Evolutionary conservation across 2,113 vertebrate species (phyloP).

Genomic region (Amphiprion ocellaris): DNA sequence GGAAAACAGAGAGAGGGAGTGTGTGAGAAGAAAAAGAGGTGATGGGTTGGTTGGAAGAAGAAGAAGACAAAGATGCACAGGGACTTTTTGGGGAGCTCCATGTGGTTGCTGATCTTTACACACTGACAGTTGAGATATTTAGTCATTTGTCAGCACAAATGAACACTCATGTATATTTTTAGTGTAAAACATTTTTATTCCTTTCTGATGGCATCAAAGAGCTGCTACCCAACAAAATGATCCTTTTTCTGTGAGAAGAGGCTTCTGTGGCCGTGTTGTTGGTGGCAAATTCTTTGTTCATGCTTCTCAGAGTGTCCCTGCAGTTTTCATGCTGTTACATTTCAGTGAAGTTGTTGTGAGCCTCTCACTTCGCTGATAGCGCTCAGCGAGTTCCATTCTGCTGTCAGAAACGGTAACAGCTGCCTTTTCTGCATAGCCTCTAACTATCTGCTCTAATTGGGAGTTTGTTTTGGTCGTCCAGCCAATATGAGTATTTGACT

Average conservation of each 20-base stretch:
- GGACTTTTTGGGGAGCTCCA: slow-evolving; percentile 6
- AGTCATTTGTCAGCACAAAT: slow-evolving; percentile 10
- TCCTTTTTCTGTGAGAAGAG: slow-evolving; percentile 4
- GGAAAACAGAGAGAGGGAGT: slow-evolving; percentile 43
- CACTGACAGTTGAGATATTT: slow-evolving; percentile 7
- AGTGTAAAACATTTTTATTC: background rate
- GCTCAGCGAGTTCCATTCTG: slow-evolving; percentile 12
- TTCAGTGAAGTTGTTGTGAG: slow-evolving; percentile 16
- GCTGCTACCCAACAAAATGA: slow-evolving; percentile 9
- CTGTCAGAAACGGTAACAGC: slow-evolving; percentile 56
- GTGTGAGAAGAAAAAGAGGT: slow-evolving; percentile 10
- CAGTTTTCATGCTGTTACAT: slow-evolving; percentile 11
- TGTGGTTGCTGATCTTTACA: slow-evolving; percentile 7
- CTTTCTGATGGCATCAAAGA: slow-evolving; percentile 2
- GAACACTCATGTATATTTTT: background rate
- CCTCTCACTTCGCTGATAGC: slow-evolving; percentile 16
- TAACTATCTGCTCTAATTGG: slow-evolving; percentile 54
- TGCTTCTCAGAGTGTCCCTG: slow-evolving; percentile 9
- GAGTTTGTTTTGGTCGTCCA: slow-evolving; percentile 49
- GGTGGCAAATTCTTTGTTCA: slow-evolving; percentile 18
- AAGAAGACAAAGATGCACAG: slow-evolving; percentile 23
- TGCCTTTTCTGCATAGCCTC: slow-evolving; percentile 55
- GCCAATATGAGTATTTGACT: slow-evolving; percentile 39
- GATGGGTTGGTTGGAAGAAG: slow-evolving; percentile 14
- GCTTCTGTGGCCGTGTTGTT: background rate